Conservation (phyloP, 2,113 vertebrate species). For the Cromileptes altivelis region DNA sequence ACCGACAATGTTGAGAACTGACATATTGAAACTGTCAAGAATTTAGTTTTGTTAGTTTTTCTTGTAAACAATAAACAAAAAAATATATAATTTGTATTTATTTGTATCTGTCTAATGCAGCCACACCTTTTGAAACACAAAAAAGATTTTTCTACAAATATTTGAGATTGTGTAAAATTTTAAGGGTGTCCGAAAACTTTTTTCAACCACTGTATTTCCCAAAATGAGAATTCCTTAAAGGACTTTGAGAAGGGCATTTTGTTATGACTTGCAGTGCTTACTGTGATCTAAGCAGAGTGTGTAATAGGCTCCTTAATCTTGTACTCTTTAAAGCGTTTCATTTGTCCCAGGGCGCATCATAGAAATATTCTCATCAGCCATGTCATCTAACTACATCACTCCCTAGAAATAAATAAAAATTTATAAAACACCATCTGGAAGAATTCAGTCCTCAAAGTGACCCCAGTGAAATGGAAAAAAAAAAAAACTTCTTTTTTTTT, state of each 20-base stretch:
- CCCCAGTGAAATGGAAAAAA: slow-evolving; percentile 40
- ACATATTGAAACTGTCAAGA: no score
- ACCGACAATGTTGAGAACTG: no score
- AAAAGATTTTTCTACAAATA: no score
- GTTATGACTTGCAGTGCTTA: slow-evolving; percentile 14
- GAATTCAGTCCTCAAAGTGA: slow-evolving; percentile 69
- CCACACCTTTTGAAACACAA: no score
- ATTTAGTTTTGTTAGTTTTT: no score
- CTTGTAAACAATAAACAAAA: no score
- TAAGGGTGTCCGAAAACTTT: no score
- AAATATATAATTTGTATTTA: no score
- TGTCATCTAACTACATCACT: slow-evolving; percentile 65
- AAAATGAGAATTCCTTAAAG: slow-evolving; percentile 26
- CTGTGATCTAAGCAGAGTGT: slow-evolving; percentile 67
- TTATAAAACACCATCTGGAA: slow-evolving; percentile 74
- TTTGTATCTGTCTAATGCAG: no score
- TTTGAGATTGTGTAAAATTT: no score
- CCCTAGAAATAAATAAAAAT: slow-evolving; percentile 68
- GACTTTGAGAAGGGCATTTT: slow-evolving; percentile 17
- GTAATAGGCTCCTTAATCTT: slow-evolving; percentile 74
- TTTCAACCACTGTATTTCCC: no score
- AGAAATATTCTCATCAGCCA: slow-evolving; percentile 64
- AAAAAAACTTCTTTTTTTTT: background rate
- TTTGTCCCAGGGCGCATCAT: slow-evolving; percentile 72
- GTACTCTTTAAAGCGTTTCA: slow-evolving; percentile 61